A percentile compares a stretch with the other conserved stretches of the same genome.
Evolutionary conservation across 2,113 vertebrate species (phyloP).

Genomic region (Halcyon malimbica): DNA sequence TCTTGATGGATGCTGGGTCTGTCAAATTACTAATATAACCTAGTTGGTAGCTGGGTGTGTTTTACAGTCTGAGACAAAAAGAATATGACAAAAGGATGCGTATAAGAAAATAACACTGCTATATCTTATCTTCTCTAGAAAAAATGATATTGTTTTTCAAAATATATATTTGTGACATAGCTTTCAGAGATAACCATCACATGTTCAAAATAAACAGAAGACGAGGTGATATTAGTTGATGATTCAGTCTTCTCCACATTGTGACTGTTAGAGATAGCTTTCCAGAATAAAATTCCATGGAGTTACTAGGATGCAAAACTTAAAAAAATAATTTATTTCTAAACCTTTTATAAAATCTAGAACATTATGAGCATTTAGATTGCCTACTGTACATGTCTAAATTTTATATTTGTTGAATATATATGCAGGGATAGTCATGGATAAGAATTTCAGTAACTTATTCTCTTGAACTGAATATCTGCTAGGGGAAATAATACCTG

Average conservation of each 20-base stretch:
- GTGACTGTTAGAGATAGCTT: background rate
- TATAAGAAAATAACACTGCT: background rate
- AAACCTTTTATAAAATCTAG: background rate
- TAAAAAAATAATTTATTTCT: background rate
- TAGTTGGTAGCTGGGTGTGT: background rate
- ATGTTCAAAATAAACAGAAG: background rate
- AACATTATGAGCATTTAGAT: background rate
- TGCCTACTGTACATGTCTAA: background rate
- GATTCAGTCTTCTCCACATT: background rate
- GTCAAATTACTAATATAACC: background rate
- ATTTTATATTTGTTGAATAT: background rate
- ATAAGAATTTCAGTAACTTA: background rate
- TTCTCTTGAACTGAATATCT: background rate
- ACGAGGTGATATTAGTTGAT: background rate
- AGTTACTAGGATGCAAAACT: background rate
- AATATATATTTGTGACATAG: background rate
- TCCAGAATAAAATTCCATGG: background rate
- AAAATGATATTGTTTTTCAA: background rate
- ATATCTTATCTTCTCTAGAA: background rate
- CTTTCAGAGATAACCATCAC: background rate
- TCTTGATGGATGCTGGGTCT: background rate
- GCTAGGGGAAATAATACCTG: background rate
- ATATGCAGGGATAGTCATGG: background rate
- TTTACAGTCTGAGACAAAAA: background rate
- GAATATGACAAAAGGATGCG: fast-evolving